Conservation (phyloP, 2,113 vertebrate genomes). For the Channa maculata region DNA sequence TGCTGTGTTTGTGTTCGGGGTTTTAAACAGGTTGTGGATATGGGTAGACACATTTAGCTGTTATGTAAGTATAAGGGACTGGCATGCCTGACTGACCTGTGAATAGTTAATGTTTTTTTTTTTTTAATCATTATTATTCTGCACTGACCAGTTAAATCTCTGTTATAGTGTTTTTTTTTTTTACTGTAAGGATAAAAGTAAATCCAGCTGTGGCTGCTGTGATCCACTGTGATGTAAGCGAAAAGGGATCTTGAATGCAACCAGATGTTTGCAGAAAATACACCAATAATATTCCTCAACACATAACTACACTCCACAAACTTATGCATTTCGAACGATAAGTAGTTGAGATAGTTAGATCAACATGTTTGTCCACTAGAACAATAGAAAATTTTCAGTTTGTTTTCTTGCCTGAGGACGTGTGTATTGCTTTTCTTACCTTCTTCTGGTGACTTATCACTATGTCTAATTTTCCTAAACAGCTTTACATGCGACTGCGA, state of each 20-base stretch:
- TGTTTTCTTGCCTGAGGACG: background rate
- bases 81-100: constrained; percentile 39
- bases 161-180: constrained; percentile 15
- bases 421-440: background rate
- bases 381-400: background rate
- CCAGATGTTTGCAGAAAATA: constrained; percentile 79
- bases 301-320: constrained; percentile 23
- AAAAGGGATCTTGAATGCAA: constrained; percentile 81
- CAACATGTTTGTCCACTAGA: constrained; percentile 19
- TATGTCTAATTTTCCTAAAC: constrained; percentile 36
- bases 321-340: constrained; percentile 3
- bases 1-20: constrained; percentile 31
- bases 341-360: background rate
- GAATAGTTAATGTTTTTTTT: constrained; percentile 52
- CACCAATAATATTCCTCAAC: constrained; percentile 46
- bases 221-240: constrained; percentile 76
- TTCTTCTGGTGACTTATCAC: background rate
- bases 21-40: constrained; percentile 63
- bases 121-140: background rate
- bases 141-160: too few relatives aligned
- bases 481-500: constrained; percentile 91
- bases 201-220: constrained; percentile 71
- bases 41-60: constrained; percentile 75
- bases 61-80: constrained; percentile 62
- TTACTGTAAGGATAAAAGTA: constrained; percentile 55